A percentile compares a stretch with the other conserved stretches of the same genome.
phyloP scores from a whole-genome alignment of 2,113 vertebrate species.

The Sminthopsis crassicaudata region DNA sequence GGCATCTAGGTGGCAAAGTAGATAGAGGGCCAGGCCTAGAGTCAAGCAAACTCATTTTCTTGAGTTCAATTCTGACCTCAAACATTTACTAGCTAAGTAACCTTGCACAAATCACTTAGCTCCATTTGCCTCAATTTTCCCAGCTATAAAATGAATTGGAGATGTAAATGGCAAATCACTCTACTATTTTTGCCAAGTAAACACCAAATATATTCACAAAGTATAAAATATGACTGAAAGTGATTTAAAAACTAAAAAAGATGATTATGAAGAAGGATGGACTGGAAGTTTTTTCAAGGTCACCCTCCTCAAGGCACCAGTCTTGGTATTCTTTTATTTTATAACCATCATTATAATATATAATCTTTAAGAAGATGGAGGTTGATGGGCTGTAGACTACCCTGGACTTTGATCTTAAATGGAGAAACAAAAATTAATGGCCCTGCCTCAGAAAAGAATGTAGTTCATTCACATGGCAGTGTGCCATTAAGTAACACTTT shows the following conservation, averaged over 20 bases:
- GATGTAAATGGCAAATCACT: background rate
- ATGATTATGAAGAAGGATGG: background rate
- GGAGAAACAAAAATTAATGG: constrained; percentile 3
- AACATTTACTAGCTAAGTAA: background rate
- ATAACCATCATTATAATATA: constrained; percentile 3
- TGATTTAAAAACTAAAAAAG: background rate
- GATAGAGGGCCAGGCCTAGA: background rate
- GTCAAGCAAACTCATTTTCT: background rate
- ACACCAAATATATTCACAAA: background rate
- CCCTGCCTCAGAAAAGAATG: background rate
- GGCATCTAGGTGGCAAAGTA: background rate
- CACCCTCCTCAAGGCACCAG: background rate
- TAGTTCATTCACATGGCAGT: background rate
- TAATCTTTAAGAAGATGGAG: constrained; percentile 1
- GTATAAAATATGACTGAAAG: background rate
- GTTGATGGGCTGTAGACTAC: background rate
- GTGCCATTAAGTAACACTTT: background rate
- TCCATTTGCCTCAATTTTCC: background rate
- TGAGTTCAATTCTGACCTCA: background rate
- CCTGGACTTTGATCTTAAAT: background rate
- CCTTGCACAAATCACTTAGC: background rate
- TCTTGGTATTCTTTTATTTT: background rate
- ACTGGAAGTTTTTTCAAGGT: background rate
- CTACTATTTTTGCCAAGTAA: background rate
- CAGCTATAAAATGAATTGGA: background rate